phyloP scores from a whole-genome alignment of 2,113 vertebrate species.

The Nettapus auritus region DNA sequence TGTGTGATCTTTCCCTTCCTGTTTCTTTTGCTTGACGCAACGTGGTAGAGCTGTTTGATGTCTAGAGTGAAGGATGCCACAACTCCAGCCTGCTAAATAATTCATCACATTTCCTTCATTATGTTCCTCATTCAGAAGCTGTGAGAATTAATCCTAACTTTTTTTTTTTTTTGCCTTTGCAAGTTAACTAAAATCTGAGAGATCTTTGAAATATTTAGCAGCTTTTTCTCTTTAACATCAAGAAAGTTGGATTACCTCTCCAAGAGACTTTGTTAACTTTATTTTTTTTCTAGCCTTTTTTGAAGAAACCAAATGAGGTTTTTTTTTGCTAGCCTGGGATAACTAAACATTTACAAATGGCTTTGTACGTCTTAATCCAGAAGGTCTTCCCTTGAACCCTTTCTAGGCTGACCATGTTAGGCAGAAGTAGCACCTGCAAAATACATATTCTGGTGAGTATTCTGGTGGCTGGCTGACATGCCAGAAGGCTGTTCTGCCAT shows the following conservation, averaged over 20 bases:
- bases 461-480: too few relatives aligned
- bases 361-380: background rate
- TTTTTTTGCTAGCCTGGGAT: background rate
- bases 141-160: background rate
- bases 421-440: background rate
- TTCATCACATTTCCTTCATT: slow-evolving; percentile 70
- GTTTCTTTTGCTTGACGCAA: slow-evolving; percentile 79
- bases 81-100: slow-evolving; percentile 68
- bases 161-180: background rate
- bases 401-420: background rate
- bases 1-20: slow-evolving; percentile 79
- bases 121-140: slow-evolving; percentile 47
- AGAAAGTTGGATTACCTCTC: background rate
- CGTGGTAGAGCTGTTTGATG: slow-evolving; percentile 72
- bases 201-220: background rate
- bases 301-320: too few relatives aligned
- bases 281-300: background rate
- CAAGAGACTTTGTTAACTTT: background rate
- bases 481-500: too few relatives aligned
- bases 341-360: background rate
- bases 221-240: background rate
- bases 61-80: slow-evolving; percentile 72
- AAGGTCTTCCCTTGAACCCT: background rate
- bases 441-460: background rate
- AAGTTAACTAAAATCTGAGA: background rate